Percentiles rank a stretch among this genome's conserved stretches.
Conservation (phyloP, 2,797 vertebrate species). For the Glyptemys insculpta region DNA sequence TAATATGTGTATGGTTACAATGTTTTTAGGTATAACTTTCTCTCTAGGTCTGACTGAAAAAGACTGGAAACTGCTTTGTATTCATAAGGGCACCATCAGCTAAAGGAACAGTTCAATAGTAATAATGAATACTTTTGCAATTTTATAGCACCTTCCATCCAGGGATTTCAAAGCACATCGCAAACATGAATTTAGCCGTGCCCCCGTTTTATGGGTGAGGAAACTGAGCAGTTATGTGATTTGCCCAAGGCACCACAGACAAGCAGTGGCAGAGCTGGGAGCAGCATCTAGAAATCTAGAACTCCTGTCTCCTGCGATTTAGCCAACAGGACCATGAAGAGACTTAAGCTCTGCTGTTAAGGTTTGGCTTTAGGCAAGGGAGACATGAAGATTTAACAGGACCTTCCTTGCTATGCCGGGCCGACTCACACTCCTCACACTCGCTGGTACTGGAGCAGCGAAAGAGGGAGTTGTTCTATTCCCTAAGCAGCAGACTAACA, state of each 20-base stretch:
- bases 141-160: neutral
- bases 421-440: neutral
- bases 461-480: neutral
- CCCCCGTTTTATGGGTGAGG: neutral
- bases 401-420: neutral
- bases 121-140: neutral
- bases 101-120: neutral
- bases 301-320: neutral
- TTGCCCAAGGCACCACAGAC: neutral
- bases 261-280: neutral
- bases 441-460: neutral
- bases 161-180: neutral
- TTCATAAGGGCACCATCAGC: rapidly evolving
- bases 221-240: neutral
- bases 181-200: rapidly evolving
- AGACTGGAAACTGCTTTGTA: neutral
- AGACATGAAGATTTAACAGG: neutral
- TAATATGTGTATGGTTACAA: rapidly evolving
- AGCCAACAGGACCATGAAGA: neutral
- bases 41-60: neutral
- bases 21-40: neutral
- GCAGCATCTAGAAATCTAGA: neutral
- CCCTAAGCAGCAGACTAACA: neutral
- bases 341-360: neutral
- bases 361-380: neutral